A percentile compares a stretch with the other conserved stretches of the same genome.
Conservation (phyloP, 2,113 vertebrate genomes). For the Toxotes chatareus region DNA sequence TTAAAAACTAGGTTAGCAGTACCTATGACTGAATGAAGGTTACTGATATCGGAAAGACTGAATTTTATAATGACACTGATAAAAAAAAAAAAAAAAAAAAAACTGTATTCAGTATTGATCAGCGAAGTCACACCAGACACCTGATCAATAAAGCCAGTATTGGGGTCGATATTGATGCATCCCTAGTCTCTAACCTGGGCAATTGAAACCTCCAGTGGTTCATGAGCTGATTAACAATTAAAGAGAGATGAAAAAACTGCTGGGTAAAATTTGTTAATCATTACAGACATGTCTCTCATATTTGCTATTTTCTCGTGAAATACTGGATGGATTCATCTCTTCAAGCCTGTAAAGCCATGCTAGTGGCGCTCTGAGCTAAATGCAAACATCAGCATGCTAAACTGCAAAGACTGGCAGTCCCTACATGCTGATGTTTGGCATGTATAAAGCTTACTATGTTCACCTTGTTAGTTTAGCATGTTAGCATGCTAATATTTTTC, state of each 20-base stretch:
- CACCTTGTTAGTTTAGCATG: not conserved
- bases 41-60: not conserved
- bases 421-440: not conserved
- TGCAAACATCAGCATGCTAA: too few species aligned
- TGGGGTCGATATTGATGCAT: not conserved
- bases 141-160: not conserved
- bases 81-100: not conserved
- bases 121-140: not conserved
- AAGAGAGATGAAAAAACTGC: not conserved
- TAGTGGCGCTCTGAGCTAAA: too few species aligned
- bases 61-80: not conserved
- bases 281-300: too few species aligned
- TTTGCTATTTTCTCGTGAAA: not conserved
- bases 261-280: too few species aligned
- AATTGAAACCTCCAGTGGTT: not conserved
- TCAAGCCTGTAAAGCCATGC: too few species aligned
- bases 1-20: not conserved
- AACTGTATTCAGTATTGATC: not conserved
- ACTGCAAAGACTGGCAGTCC: too few species aligned
- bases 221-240: not conserved
- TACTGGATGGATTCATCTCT: not conserved
- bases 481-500: not conserved
- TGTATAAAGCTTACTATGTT: not conserved
- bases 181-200: not conserved
- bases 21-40: not conserved